These are phyloP conservation scores for Bellardia pandia DNA, from an alignment of 2,888 invertebrate species.

Conservation along the genomic window DNA sequence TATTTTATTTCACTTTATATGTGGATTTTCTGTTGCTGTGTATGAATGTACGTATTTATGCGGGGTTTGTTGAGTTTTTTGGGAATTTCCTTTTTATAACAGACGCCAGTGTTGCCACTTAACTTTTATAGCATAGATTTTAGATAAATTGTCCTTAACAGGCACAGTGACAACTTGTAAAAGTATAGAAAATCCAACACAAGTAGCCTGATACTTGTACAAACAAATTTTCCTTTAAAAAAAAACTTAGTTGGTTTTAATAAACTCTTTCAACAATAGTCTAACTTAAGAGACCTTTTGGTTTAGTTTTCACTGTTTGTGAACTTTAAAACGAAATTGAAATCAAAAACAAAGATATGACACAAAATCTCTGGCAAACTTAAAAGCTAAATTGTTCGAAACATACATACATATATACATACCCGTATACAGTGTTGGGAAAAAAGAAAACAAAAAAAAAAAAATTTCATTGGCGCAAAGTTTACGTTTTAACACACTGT, in stretches of 20 bases:
- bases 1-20: constrained; percentile 33
- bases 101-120: constrained; percentile 64
- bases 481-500: too few relatives aligned
- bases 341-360: neutral
- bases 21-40: constrained; percentile 2
- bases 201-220: too few relatives aligned
- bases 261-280: too few relatives aligned
- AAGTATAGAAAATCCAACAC: too few relatives aligned
- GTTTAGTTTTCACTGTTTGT: too few relatives aligned
- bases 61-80: constrained; percentile 24
- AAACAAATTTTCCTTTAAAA: too few relatives aligned
- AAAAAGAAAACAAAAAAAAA: too few relatives aligned
- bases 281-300: neutral
- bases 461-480: too few relatives aligned
- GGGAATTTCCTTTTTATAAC: neutral
- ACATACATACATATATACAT: neutral
- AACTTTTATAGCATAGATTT: constrained; percentile 22
- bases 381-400: neutral
- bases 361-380: neutral
- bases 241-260: too few relatives aligned
- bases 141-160: too few relatives aligned
- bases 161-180: too few relatives aligned
- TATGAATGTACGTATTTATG: neutral
- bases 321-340: neutral
- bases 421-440: too few relatives aligned